Evolutionary conservation across 2,113 vertebrate species (phyloP).

Genomic region (Rostratula benghalensis): DNA sequence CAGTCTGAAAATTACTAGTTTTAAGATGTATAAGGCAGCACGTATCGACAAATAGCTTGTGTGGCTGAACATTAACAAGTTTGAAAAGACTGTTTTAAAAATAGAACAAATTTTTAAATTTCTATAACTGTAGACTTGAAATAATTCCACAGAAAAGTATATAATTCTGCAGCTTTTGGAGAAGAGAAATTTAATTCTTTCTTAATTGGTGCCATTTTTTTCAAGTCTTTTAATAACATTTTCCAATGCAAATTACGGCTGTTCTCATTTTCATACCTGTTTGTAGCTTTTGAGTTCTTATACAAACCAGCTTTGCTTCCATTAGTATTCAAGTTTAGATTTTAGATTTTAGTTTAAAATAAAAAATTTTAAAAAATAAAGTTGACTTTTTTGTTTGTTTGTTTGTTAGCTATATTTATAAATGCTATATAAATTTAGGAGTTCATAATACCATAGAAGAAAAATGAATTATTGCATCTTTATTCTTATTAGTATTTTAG

Average conservation of each 20-base stretch:
- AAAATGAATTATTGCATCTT: neutral
- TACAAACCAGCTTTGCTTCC: neutral
- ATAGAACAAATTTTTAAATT: neutral
- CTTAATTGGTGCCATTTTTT: neutral
- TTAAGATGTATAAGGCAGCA: neutral
- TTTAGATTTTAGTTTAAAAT: neutral
- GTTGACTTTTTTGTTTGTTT: neutral
- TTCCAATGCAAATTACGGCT: neutral
- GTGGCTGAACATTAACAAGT: neutral
- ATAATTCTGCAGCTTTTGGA: neutral
- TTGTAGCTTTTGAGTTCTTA: neutral
- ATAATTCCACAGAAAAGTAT: neutral
- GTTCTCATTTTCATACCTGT: neutral
- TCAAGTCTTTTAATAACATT: neutral
- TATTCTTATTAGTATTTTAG: neutral
- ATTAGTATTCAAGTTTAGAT: neutral
- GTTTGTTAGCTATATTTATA: neutral
- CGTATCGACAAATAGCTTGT: neutral
- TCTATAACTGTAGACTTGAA: neutral
- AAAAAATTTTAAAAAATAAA: neutral
- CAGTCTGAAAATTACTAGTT: neutral
- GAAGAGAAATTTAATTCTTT: neutral
- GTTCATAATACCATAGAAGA: neutral
- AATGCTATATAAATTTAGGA: neutral
- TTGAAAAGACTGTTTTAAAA: neutral